phyloP scores from a whole-genome alignment of 2,113 vertebrate species.

The Mus pahari region DNA sequence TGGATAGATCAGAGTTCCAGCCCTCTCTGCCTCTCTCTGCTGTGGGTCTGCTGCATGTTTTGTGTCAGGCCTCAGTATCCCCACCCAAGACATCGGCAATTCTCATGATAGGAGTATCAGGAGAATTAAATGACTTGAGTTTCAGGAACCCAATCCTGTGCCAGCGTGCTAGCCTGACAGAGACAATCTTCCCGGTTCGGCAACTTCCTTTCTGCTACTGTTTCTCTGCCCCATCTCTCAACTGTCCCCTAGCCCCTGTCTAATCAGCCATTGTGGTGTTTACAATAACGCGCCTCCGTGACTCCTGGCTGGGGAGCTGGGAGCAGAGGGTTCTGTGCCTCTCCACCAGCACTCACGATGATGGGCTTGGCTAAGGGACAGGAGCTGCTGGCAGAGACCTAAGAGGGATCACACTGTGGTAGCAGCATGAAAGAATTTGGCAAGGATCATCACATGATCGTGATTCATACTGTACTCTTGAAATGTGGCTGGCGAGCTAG shows the following conservation, averaged over 20 bases:
- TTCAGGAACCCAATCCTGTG: not conserved
- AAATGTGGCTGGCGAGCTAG: constrained; percentile 88
- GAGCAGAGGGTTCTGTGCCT: constrained; percentile 76
- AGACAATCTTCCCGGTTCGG: not conserved
- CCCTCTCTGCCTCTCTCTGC: not conserved
- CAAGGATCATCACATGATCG: constrained; percentile 88
- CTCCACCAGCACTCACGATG: constrained; percentile 80
- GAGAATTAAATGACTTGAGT: not conserved
- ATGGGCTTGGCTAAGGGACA: constrained; percentile 89
- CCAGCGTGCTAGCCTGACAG: not conserved
- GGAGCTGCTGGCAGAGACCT: constrained; percentile 87
- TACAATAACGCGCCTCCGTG: constrained; percentile 45
- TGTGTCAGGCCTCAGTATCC: not conserved
- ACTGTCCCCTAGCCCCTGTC: not conserved
- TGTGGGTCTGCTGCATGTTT: not conserved
- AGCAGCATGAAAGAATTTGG: constrained; percentile 90
- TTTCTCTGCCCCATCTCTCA: constrained; percentile 16
- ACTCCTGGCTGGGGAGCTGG: constrained; percentile 61
- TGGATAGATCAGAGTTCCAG: not conserved
- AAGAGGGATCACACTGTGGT: constrained; percentile 86
- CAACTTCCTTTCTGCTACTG: not conserved
- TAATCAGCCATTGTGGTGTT: not conserved
- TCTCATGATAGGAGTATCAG: not conserved
- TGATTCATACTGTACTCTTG: constrained; percentile 91
- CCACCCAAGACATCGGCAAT: rapidly evolving